Evolutionary conservation across 2,797 vertebrate species (phyloP).

Genomic region (Artibeus lituratus): DNA sequence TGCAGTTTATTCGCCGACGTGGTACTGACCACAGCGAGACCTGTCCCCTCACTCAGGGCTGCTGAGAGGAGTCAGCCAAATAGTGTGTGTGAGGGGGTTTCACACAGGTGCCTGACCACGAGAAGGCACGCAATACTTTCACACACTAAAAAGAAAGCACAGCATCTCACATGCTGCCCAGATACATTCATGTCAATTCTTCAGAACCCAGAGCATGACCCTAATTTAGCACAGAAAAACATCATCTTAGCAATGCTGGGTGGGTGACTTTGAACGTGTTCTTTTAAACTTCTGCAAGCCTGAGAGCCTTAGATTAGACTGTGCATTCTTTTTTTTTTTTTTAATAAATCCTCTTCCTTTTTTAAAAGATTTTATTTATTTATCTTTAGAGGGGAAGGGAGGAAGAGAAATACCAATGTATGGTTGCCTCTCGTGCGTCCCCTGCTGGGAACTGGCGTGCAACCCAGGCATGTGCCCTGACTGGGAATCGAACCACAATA

Average conservation of each 20-base stretch:
- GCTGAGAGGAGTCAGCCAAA: background rate
- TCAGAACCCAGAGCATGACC: background rate
- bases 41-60: background rate
- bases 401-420: no score
- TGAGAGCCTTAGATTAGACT: background rate
- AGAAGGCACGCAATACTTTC: background rate
- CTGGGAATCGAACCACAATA: no score
- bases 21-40: rapidly evolving
- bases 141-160: background rate
- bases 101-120: background rate
- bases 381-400: no score
- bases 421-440: no score
- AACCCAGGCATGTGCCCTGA: no score
- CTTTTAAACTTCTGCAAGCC: background rate
- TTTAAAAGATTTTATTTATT: no score
- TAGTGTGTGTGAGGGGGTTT: background rate
- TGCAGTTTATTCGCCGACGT: background rate
- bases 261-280: background rate
- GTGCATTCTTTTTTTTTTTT: no score
- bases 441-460: no score
- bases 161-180: background rate
- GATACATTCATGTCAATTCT: background rate
- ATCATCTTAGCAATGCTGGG: background rate
- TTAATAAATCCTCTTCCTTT: no score
- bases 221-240: background rate